phyloP scores from a whole-genome alignment of 2,888 invertebrate species.

The Leuctra nigra region DNA sequence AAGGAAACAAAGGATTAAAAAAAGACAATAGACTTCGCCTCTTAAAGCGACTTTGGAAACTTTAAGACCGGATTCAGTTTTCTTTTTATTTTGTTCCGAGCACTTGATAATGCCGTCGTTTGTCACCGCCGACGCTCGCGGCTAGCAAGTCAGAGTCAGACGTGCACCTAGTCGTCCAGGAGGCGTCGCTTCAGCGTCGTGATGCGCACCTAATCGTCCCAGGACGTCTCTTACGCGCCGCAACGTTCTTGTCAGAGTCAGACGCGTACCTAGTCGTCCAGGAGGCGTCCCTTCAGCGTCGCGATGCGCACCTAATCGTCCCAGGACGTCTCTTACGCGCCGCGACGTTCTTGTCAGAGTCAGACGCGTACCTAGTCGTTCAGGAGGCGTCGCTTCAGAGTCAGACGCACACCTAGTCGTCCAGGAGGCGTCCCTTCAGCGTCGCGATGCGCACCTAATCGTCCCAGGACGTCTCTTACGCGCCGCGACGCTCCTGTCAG shows the following conservation, averaged over 20 bases:
- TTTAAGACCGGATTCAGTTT: conserved; percentile 2
- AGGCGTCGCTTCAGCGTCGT: no score
- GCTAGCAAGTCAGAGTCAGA: background rate
- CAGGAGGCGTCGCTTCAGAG: no score
- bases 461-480: background rate
- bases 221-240: background rate
- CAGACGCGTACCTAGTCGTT: no score
- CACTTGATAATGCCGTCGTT: background rate
- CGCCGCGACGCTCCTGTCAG: background rate
- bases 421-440: no score
- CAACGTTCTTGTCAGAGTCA: background rate
- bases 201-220: no score
- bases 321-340: no score
- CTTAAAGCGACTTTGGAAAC: background rate
- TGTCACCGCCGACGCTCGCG: background rate
- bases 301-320: no score
- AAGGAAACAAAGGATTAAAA: background rate
- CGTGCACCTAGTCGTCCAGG: no score
- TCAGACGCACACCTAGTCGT: no score
- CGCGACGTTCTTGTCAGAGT: background rate
- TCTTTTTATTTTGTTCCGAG: conserved; percentile 6
- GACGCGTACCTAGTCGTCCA: no score
- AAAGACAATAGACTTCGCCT: background rate
- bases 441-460: no score
- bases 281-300: no score